Evolutionary conservation across 2,888 invertebrate species (phyloP).

Genomic region (Protophormia terraenovae): DNA sequence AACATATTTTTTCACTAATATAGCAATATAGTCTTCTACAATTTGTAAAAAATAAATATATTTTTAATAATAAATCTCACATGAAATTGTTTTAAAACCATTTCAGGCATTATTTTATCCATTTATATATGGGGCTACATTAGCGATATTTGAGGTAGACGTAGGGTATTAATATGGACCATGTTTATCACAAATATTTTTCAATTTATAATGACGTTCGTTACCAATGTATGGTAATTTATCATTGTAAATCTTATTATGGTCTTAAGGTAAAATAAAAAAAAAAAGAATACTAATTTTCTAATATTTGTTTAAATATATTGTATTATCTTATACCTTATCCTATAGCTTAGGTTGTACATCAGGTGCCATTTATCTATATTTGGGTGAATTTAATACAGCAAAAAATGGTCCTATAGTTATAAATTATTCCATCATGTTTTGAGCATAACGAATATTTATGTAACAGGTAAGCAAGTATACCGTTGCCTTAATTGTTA

Average conservation of each 20-base stretch:
- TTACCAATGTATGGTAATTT: conserved; percentile 76
- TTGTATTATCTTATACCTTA: conserved; percentile 7
- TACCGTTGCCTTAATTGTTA: too few relatives aligned
- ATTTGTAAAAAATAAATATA: too few relatives aligned
- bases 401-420: conserved; percentile 76
- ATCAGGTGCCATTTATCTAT: conserved; percentile 75
- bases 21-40: too few relatives aligned
- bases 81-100: too few relatives aligned
- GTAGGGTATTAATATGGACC: conserved; percentile 73
- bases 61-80: too few relatives aligned
- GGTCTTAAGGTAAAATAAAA: conserved; percentile 74
- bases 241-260: conserved; percentile 75
- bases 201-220: conserved; percentile 76
- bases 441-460: conserved; percentile 76
- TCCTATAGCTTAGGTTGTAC: conserved; percentile 73
- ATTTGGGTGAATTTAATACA: conserved; percentile 76
- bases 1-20: too few relatives aligned
- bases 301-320: background rate
- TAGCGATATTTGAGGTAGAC: conserved; percentile 75
- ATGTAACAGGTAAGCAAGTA: conserved; percentile 76
- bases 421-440: conserved; percentile 78
- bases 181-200: conserved; percentile 71
- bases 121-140: conserved; percentile 77
- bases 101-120: conserved; percentile 75
- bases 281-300: background rate